Evolutionary conservation across 2,888 invertebrate species (phyloP).

Genomic region (Noctuana brunneofusca): DNA sequence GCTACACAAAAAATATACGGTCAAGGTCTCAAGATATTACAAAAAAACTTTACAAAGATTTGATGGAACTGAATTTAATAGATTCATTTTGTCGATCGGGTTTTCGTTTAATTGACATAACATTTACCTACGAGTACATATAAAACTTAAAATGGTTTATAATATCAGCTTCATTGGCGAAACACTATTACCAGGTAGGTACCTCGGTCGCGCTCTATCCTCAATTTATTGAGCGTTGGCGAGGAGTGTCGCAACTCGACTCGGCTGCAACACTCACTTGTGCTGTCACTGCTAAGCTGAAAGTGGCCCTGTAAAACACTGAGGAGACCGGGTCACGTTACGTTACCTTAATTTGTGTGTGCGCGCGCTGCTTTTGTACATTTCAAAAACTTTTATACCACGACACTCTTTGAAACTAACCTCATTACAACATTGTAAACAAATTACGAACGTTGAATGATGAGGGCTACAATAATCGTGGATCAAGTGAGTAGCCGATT

Average conservation of each 20-base stretch:
- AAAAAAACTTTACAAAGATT: background rate
- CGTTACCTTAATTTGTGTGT: slow-evolving; percentile 55
- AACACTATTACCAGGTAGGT: slow-evolving; percentile 7
- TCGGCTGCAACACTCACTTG: slow-evolving; percentile 51
- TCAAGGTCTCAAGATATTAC: background rate
- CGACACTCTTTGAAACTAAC: slow-evolving; percentile 19
- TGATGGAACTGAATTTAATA: background rate
- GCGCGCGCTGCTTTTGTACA: slow-evolving; percentile 38
- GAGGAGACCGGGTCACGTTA: slow-evolving; percentile 64
- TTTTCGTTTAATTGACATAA: background rate
- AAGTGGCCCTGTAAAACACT: slow-evolving; percentile 69
- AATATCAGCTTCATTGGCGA: slow-evolving; percentile 3
- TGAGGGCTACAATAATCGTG: slow-evolving; percentile 38
- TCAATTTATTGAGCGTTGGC: slow-evolving; percentile 44
- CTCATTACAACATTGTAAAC: slow-evolving; percentile 23
- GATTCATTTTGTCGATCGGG: background rate
- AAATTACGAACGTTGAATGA: slow-evolving; percentile 31
- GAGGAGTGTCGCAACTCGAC: slow-evolving; percentile 50
- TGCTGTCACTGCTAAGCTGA: slow-evolving; percentile 63
- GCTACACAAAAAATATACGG: background rate
- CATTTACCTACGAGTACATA: background rate
- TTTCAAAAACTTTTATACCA: slow-evolving; percentile 16
- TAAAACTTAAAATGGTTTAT: slow-evolving; percentile 2
- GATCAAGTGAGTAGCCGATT: slow-evolving; percentile 48
- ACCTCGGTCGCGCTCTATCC: slow-evolving; percentile 40